A percentile compares a stretch with the other conserved stretches of the same genome.
phyloP scores from a whole-genome alignment of 2,113 vertebrate genomes.

The Bos taurus region ARS-UCD2.0 NC_037357.1:101415501-101416000 shows the following conservation, averaged over 20 bases:
- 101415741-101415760: constrained; percentile 4
- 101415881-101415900: constrained; percentile 4
- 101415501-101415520: not conserved
- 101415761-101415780: not conserved
- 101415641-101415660: not conserved
- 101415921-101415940: not conserved
- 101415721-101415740: constrained; percentile 5
- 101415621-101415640: constrained; percentile 32
- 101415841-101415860: not conserved
- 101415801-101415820: not conserved
- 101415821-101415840: not conserved
- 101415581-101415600: not conserved
- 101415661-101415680: constrained; percentile 4
- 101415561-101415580: constrained; percentile 3
- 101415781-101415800: constrained; percentile 7
- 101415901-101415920: not conserved
- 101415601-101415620: not conserved
- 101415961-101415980: not conserved
- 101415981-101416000: not conserved
- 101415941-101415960: not conserved
- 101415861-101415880: not conserved
- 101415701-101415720: constrained; percentile 20
- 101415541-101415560: constrained; percentile 37
- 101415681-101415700: not conserved
- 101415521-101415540: constrained; percentile 27